phyloP scores from a whole-genome alignment of 2,797 vertebrate genomes.

The Danio choprae region DNA sequence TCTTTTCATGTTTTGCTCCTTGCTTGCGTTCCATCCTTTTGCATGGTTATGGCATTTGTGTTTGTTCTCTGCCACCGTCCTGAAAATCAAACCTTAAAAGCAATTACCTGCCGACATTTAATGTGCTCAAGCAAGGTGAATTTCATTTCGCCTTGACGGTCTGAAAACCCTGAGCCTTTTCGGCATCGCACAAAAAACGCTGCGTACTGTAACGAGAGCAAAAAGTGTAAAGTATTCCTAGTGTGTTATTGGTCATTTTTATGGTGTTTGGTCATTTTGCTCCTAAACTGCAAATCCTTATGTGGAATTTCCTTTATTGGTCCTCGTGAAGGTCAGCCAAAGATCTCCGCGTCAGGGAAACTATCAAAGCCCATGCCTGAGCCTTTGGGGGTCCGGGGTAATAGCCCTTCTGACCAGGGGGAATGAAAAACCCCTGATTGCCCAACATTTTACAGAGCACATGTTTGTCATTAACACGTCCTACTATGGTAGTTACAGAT shows the following conservation, averaged over 20 bases:
- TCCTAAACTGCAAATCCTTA: conserved; percentile 54
- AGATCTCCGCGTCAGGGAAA: conserved; percentile 26
- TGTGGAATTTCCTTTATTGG: conserved; percentile 59
- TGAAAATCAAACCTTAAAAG: conserved; percentile 73
- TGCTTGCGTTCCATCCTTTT: conserved; percentile 73
- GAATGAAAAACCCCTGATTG: conserved; percentile 51
- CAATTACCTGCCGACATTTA: conserved; percentile 75
- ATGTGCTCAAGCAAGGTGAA: conserved; percentile 69
- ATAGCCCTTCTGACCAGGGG: conserved; percentile 39
- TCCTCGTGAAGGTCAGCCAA: conserved; percentile 49
- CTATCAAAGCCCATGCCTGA: conserved; percentile 41
- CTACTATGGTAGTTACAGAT: conserved; percentile 59
- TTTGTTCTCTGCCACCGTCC: conserved; percentile 59
- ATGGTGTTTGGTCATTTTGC: conserved; percentile 51
- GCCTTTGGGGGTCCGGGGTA: conserved; percentile 35
- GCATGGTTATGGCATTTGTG: conserved; percentile 75
- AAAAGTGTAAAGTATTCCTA: conserved; percentile 38
- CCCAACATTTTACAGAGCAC: conserved; percentile 57
- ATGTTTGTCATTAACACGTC: conserved; percentile 65
- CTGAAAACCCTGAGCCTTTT: conserved; percentile 61
- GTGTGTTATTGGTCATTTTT: conserved; percentile 45
- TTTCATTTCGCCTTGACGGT: conserved; percentile 70
- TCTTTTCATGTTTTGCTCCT: conserved; percentile 73
- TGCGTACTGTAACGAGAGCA: conserved; percentile 39
- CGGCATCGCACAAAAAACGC: conserved; percentile 26